phyloP scores from a whole-genome alignment of 2,888 invertebrate genomes.

The Agrochola lota region DNA sequence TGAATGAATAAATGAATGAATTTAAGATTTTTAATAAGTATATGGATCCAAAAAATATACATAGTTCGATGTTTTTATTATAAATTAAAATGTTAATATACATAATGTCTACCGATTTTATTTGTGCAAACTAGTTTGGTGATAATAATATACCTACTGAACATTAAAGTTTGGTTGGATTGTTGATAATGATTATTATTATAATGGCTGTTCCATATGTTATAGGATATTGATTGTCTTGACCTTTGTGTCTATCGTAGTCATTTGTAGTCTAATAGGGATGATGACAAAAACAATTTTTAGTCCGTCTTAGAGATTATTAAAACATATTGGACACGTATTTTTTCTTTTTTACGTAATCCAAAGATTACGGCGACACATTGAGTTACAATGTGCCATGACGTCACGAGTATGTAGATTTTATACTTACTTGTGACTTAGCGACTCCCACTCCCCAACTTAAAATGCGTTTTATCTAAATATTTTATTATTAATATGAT shows the following conservation, averaged over 20 bases:
- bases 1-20: not conserved
- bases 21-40: not conserved
- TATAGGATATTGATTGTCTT: slow-evolving; percentile 9
- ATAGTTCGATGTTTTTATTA: not conserved
- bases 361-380: too few relatives aligned
- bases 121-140: slow-evolving; percentile 14
- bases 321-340: too few relatives aligned
- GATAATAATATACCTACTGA: not conserved
- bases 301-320: too few relatives aligned
- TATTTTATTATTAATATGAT: too few relatives aligned
- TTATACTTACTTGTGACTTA: too few relatives aligned
- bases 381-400: too few relatives aligned
- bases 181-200: slow-evolving; percentile 6
- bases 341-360: too few relatives aligned
- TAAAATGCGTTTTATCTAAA: too few relatives aligned
- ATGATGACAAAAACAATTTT: too few relatives aligned
- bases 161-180: not conserved
- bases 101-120: not conserved
- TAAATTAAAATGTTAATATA: slow-evolving; percentile 26
- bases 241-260: slow-evolving; percentile 19
- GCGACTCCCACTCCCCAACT: too few relatives aligned
- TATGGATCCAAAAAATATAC: not conserved
- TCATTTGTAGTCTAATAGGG: not conserved
- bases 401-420: too few relatives aligned
- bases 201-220: not conserved